A percentile compares a stretch with the other conserved stretches of the same genome.
Conservation (phyloP, 2,113 vertebrate species). For the Pampusana beccarii region DNA sequence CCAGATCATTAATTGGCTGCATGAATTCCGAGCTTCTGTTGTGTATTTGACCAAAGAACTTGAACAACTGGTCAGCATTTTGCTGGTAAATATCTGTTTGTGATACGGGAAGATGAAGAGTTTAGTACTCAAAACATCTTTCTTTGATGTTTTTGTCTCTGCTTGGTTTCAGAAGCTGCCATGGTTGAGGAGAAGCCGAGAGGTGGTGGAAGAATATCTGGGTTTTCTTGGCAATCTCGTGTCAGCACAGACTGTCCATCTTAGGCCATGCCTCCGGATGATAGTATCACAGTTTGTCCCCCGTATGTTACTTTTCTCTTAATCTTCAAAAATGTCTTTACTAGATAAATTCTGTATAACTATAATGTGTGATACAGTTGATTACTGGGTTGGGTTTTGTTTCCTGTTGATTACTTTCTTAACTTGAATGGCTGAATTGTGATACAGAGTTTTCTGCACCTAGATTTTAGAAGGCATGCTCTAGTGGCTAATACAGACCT, state of each 20-base stretch:
- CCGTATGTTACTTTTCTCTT: slow-evolving; percentile 71
- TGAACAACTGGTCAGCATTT: slow-evolving; percentile 85
- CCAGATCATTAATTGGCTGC: slow-evolving; percentile 94
- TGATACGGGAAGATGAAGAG: not conserved
- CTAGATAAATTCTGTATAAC: not conserved
- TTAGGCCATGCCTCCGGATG: slow-evolving; percentile 89
- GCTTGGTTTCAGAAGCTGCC: slow-evolving; percentile 80
- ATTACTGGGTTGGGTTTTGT: rapidly evolving
- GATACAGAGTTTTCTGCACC: not conserved
- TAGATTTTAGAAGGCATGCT: not conserved
- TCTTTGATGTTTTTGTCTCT: not conserved
- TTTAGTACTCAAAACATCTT: not conserved
- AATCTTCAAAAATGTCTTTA: not conserved
- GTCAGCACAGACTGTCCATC: slow-evolving; percentile 94
- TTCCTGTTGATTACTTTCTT: not conserved
- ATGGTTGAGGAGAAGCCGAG: slow-evolving; percentile 86
- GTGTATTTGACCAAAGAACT: slow-evolving; percentile 89
- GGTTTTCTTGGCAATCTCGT: slow-evolving; percentile 92
- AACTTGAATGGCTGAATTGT: not conserved
- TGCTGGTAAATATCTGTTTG: slow-evolving; percentile 81
- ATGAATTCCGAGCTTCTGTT: slow-evolving; percentile 87
- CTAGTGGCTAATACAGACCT: not conserved
- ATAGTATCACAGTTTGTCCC: slow-evolving; percentile 88
- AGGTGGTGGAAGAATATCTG: slow-evolving; percentile 93
- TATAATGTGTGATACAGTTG: not conserved